Base-by-base conservation (phyloP, 1,140 invertebrate genomes). In the Callitettix versicolor region DNA sequence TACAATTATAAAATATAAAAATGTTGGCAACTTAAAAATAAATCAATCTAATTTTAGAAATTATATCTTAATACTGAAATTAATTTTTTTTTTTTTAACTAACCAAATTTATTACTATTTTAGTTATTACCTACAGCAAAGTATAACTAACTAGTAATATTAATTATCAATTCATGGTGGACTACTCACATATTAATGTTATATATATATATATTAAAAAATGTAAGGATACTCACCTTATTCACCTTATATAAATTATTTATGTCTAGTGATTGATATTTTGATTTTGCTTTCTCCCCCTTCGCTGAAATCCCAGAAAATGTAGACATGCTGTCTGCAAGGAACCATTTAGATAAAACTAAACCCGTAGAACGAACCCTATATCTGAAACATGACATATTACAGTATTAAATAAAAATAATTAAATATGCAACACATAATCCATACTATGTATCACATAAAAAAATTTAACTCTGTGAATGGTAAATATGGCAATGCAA, bases 201-300 rank as follows among this genome's bases (percentile, higher is more conserved):
- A n/a, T n/a, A n/a, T n/a, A n/a, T n/a, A n/a, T n/a, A n/a, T n/a
- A 18, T 34, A 43, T 14, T 43, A 43, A 49, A 17, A 33, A 47
- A 40, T 0, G n/a, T n/a, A n/a, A n/a, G n/a, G 14, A 57, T 33
- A 56, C 24, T 44, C 17, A 87, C 84, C 76, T 81, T 81, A 71
- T 80, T 86, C 70, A 81, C 85, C 76, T 88, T 89, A 74, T 94
- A 95, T 71, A 95, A 82, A 79, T 79, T 92, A 86, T 96, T 96
- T 81, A 96, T 95, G 80, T 96, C 91, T 77, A 95, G 81, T 71
- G 91, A 86, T 75, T 91, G 88, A 79, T 84, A 96, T 80, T 92
- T 95, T 72, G 83, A 82, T 81, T 93, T 94, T 79, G 83, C 82
- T 85, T 90, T 89, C 85, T 91, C 88, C 84, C 85, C 88, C 83